These are phyloP conservation scores for Micromesistius poutassou DNA, from an alignment of 2,797 vertebrate species.

Conservation along the genomic window DNA sequence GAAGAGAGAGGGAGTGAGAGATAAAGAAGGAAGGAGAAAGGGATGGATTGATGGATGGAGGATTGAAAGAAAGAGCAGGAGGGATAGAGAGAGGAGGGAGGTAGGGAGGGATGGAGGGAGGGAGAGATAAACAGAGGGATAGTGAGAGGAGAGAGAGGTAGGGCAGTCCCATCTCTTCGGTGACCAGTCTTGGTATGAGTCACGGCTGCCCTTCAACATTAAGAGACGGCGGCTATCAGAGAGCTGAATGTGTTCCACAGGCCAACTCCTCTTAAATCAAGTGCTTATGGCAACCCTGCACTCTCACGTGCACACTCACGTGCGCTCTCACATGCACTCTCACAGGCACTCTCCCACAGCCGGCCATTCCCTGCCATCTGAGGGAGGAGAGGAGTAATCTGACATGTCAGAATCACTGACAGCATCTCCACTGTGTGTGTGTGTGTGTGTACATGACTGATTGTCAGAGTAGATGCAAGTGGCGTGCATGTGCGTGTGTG, in stretches of 20 bases:
- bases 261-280: constrained; percentile 31
- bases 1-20: no score
- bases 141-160: not conserved
- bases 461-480: no score
- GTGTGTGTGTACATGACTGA: no score
- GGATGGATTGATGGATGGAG: no score
- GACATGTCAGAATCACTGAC: no score
- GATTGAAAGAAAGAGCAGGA: no score
- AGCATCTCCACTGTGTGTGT: no score
- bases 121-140: not conserved
- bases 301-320: constrained; percentile 36
- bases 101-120: not conserved
- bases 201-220: constrained; percentile 46
- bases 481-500: no score
- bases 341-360: constrained; percentile 19
- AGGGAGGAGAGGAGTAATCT: no score
- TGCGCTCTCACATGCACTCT: constrained; percentile 38
- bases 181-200: constrained; percentile 55
- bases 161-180: not conserved
- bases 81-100: no score
- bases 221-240: constrained; percentile 37
- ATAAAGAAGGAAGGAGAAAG: no score
- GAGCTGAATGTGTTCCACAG: constrained; percentile 43
- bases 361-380: no score
- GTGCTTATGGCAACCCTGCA: not conserved